Conservation (phyloP, 1,140 invertebrate species). For the Ooceraea biroi region DNA sequence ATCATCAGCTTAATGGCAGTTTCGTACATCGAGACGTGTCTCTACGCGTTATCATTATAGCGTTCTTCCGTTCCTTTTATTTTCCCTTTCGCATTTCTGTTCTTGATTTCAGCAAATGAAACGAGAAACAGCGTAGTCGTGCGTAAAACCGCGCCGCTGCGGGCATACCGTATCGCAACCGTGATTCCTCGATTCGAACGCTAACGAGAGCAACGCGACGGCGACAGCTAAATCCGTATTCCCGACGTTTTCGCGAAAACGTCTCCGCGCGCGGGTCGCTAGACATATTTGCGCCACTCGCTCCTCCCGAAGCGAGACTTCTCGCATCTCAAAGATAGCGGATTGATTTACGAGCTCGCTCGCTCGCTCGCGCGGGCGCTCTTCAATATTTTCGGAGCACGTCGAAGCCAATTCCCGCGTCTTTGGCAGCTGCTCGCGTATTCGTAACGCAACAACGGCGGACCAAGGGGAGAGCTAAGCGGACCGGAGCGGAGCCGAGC, state of each 20-base stretch:
- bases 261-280: background rate
- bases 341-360: conserved; percentile 66
- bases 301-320: conserved; percentile 53
- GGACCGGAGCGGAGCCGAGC: conserved; percentile 6
- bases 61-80: background rate
- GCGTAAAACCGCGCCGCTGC: background rate
- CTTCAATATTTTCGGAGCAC: conserved; percentile 73
- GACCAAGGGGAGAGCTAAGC: background rate
- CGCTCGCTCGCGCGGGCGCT: conserved; percentile 41
- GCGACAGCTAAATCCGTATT: conserved; percentile 37
- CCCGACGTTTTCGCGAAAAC: background rate
- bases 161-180: background rate
- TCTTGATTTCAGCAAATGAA: background rate
- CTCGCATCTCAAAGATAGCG: conserved; percentile 63
- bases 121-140: background rate
- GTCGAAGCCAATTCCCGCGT: conserved; percentile 72
- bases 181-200: background rate
- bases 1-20: background rate
- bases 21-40: background rate
- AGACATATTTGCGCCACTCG: conserved; percentile 7
- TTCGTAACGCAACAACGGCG: conserved; percentile 68
- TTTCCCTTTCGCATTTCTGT: background rate
- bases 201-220: conserved; percentile 21
- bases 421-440: conserved; percentile 71
- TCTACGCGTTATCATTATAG: background rate